phyloP scores from a whole-genome alignment of 1,140 invertebrate genomes.

The Diuraphis noxia region DNA sequence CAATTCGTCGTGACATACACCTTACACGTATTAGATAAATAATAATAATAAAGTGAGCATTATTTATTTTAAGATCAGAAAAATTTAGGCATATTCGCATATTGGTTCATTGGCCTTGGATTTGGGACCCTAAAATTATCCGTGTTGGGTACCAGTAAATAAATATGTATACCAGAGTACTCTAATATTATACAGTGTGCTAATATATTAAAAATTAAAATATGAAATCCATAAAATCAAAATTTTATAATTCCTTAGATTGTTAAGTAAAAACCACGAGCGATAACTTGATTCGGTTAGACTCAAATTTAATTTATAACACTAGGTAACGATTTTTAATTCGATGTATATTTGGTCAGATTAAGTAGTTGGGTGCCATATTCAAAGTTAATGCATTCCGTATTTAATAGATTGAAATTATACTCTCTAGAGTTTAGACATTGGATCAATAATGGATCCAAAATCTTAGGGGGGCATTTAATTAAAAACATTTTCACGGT shows the following conservation, averaged over 20 bases:
- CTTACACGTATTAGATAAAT: background rate
- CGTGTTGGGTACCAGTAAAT: background rate
- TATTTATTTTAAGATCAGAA: background rate
- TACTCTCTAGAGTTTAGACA: too few relatives aligned
- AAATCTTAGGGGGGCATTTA: too few relatives aligned
- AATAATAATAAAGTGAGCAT: background rate
- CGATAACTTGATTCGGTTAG: background rate
- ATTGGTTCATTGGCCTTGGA: background rate
- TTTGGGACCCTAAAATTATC: background rate
- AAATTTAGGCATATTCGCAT: background rate
- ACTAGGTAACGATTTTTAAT: background rate
- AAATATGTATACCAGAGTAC: background rate
- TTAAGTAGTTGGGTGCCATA: too few relatives aligned
- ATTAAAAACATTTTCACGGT: too few relatives aligned
- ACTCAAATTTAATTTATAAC: background rate
- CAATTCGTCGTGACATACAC: background rate
- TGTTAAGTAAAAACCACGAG: background rate
- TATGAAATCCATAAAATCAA: background rate
- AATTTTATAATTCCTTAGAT: background rate
- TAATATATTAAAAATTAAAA: background rate
- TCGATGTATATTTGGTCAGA: background rate
- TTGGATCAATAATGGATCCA: too few relatives aligned
- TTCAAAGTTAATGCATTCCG: too few relatives aligned
- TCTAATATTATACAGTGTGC: background rate
- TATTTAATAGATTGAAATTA: too few relatives aligned